Evolutionary conservation across 2,888 invertebrate genomes (phyloP), one percentile per base, ranked within the genome.

Genomic region (Strigamia transsilvanica): DNA sequence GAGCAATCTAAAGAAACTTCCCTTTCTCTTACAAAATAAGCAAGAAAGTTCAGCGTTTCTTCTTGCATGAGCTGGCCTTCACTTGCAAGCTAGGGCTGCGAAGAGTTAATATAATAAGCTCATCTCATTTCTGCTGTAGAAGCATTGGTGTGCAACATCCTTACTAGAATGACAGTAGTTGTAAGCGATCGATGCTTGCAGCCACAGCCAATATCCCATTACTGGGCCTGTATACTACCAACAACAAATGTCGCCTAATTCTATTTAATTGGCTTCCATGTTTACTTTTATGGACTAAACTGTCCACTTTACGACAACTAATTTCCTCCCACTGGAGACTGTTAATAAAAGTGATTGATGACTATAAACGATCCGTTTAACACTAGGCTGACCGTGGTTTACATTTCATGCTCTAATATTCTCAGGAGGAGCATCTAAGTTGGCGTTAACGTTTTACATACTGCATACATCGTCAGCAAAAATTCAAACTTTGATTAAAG

Each of bases 401-500:
- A 56, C 56, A 56, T 18, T 56, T 56, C n/a, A 56, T 56, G 21
- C 21, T 18, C 21, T 56, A 56, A 56, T 56, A 56, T 56, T 56
- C 56, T 18, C 56, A 18, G 10, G 56, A 56, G 56, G 18, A 56
- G 56, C 56, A 56, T 56, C 56, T 56, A n/a, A 56, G 56, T 56
- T 18, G n/a, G 18, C 56, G n/a, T 56, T 56, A 5, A 56, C 56
- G 56, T 56, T 56, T 56, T 56, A 56, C 56, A 56, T 18, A 18
- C 18, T n/a, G 21, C 46, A 21, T 18, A 18, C 56, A 18, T n/a
- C n/a, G 18, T 56, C 56, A 56, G 56, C 56, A 56, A n/a, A n/a
- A 56, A 56, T 56, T 56, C 56, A 18, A 56, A 56, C 56, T 56
- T 56, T 56, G 56, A 56, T 56, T 56, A 56, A 56, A 56, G 56